Percentiles rank a stretch among this genome's conserved stretches.
phyloP scores from a whole-genome alignment of 37 sponge, comb jelly and placozoan genomes.

The Petrosia ficiformis region DNA sequence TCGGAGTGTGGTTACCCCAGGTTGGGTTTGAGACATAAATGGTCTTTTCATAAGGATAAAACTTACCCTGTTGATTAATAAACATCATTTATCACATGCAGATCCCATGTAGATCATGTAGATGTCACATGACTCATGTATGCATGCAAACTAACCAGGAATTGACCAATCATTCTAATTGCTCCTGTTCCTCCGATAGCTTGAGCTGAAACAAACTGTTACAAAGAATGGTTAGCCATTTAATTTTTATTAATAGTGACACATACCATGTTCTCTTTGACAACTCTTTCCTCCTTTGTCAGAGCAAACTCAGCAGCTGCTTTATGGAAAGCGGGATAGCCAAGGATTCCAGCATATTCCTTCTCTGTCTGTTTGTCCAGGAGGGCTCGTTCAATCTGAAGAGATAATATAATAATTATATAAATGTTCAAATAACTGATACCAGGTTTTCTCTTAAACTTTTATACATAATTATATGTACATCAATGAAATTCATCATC shows the following conservation, averaged over 20 bases:
- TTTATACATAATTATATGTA: too few relatives aligned
- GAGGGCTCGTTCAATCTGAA: constrained; percentile 65
- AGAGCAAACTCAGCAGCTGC: constrained; percentile 84
- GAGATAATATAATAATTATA: not conserved
- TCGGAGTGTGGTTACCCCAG: constrained; percentile 93
- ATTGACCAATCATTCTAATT: constrained; percentile 74
- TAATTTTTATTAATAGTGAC: not conserved
- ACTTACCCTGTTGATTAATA: constrained; percentile 42
- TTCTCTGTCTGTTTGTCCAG: constrained; percentile 69
- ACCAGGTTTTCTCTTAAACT: too few relatives aligned
- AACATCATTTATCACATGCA: not conserved
- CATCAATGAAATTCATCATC: too few relatives aligned
- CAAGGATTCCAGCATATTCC: constrained; percentile 93
- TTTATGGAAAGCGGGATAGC: constrained; percentile 67
- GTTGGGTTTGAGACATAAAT: constrained; percentile 88
- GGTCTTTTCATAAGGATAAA: constrained; percentile 71
- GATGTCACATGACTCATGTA: not conserved
- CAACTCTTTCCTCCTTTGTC: constrained; percentile 30
- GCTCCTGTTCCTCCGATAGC: constrained; percentile 94
- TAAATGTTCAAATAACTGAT: not conserved
- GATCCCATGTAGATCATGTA: not conserved
- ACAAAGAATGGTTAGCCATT: not conserved
- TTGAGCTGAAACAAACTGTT: constrained; percentile 75
- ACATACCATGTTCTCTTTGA: constrained; percentile 31
- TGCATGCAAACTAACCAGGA: constrained; percentile 59